These are phyloP conservation scores for Drosophila rhopaloa DNA, from an alignment of 1,140 invertebrate genomes.

Conservation along the genomic window DNA sequence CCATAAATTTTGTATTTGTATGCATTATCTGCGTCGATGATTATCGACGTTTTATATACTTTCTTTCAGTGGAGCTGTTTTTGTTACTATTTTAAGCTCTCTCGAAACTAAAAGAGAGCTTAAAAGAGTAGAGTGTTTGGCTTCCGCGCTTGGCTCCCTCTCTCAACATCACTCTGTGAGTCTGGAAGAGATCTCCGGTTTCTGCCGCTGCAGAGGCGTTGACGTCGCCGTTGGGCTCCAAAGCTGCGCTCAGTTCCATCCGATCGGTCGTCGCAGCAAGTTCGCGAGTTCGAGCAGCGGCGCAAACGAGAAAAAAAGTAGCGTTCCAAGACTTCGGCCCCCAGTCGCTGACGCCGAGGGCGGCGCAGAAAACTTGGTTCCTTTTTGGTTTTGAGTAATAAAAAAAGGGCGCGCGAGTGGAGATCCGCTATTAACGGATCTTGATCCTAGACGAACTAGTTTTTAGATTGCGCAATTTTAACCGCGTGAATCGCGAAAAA, in stretches of 20 bases:
- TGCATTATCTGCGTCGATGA: no score
- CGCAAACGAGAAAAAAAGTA: conserved; percentile 22
- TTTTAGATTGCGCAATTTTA: conserved; percentile 43
- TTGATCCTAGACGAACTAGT: conserved; percentile 28
- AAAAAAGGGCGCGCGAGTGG: conserved; percentile 64
- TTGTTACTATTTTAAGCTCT: background rate
- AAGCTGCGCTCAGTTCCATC: conserved; percentile 63
- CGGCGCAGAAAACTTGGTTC: conserved; percentile 56
- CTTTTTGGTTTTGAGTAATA: conserved; percentile 5
- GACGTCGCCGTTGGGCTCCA: conserved; percentile 14
- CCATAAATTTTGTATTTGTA: no score
- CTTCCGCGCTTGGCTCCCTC: conserved; percentile 16
- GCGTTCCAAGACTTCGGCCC: conserved; percentile 41
- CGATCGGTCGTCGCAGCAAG: conserved; percentile 67
- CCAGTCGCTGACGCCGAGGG: conserved; percentile 40
- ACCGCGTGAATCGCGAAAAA: conserved; percentile 20
- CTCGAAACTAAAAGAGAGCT: background rate
- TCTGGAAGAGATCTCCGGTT: conserved; percentile 28
- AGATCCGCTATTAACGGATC: conserved; percentile 38
- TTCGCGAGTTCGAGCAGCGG: conserved; percentile 45
- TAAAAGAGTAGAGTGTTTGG: background rate
- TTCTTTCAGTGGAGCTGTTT: conserved; percentile 6
- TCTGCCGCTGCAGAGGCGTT: conserved; percentile 19
- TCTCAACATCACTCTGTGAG: background rate
- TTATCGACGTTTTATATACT: background rate